Evolutionary conservation across 2,797 vertebrate genomes (phyloP), one percentile per base, ranked within the genome.

Genomic region (Cyprinodon diabolis): DNA sequence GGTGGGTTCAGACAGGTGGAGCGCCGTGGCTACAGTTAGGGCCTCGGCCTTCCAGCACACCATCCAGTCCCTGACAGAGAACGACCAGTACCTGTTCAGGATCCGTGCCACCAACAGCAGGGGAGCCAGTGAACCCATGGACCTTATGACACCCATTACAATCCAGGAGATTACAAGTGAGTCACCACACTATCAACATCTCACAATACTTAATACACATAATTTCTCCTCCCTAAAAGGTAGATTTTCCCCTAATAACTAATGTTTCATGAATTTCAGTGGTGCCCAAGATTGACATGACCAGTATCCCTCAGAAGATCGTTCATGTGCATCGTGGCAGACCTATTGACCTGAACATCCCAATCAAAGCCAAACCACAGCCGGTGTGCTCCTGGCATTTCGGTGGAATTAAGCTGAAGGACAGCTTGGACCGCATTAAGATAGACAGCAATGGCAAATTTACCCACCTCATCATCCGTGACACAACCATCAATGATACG

Each of bases 41-140:
- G 89, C 97, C 78, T 96, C 96, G 0, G 68, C 95, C 55, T 92
- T 93, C 0, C 95, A 96, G 30, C 95, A 98, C 76, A 97, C 96
- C 49, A 89, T 99, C 79, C 95, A 94, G 84, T 96, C 97, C 77
- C 93, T 99, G 78, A 97, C 95, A 66, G 98, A 99, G 92, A 96
- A 96, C 0, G 98, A 99, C 93, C 95, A 99, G 83, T 99, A 98
- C 87, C 92, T 98, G 80, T 99, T 99, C 92, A 96, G 98, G 90
- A 92, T 99, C 69, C 94, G 95, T 91, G 98, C 98, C 73, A 96
- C 96, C 84, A 99, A 99, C 90, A 96, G 96, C 93, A 96, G 98
- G 84, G 98, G 98, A 0, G 55, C 96, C 63, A 97, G 98, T 4
- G 98, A 99, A 86, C 92, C 98, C 75, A 96, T 97, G 91, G 98